These are phyloP conservation scores for Monopterus albus DNA, from an alignment of 2,113 vertebrate genomes.

Conservation along the genomic window DNA sequence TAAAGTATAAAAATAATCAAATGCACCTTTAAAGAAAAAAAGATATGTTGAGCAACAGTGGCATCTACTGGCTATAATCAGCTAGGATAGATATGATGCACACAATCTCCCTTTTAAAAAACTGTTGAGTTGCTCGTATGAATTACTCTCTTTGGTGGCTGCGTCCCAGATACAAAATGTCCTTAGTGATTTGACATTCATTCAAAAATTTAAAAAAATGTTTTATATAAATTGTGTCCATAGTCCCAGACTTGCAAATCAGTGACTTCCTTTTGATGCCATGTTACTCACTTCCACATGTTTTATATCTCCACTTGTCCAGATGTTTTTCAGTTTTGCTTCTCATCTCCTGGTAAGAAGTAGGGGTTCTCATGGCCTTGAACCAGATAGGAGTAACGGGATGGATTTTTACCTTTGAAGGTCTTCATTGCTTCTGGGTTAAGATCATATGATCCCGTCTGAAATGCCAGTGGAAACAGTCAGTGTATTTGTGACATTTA, in stretches of 20 bases:
- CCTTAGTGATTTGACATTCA: constrained; percentile 9
- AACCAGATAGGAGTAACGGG: constrained; percentile 82
- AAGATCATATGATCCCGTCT: constrained; percentile 80
- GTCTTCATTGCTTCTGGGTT: constrained; percentile 74
- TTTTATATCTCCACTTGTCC: background rate
- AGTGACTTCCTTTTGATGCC: constrained; percentile 24
- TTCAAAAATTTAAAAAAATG: background rate
- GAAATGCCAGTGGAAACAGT: constrained; percentile 45
- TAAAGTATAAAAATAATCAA: constrained; percentile 21
- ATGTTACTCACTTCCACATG: background rate
- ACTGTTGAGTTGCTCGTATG: background rate
- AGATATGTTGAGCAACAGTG: constrained; percentile 32
- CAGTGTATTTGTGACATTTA: constrained; percentile 8
- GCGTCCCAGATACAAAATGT: background rate
- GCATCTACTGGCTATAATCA: constrained; percentile 58
- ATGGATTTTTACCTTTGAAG: constrained; percentile 77
- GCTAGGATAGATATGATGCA: constrained; percentile 11
- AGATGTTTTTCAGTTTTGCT: constrained; percentile 43
- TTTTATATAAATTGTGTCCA: constrained; percentile 28
- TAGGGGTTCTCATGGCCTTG: constrained; percentile 85
- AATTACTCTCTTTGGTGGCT: constrained; percentile 58
- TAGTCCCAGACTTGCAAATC: constrained; percentile 9
- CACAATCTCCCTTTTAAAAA: background rate
- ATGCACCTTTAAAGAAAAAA: background rate
- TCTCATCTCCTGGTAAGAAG: constrained; percentile 75